Conservation (phyloP, 2,797 vertebrate species). For the Lacerta viridis region DNA sequence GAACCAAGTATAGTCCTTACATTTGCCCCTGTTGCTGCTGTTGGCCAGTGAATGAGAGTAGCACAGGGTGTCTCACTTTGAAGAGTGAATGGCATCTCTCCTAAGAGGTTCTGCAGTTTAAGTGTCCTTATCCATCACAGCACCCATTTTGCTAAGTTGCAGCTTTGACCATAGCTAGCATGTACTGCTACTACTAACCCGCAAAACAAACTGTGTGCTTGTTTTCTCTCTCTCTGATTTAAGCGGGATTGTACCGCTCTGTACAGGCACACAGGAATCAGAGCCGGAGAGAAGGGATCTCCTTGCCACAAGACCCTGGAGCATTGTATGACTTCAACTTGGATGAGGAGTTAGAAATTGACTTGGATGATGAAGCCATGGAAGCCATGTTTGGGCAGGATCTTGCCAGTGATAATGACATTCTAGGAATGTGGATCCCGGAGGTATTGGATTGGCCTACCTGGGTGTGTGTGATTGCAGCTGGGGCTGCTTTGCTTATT, state of each 20-base stretch:
- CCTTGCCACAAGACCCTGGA: slow-evolving; percentile 90
- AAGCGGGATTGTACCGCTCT: slow-evolving; percentile 96
- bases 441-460: slow-evolving; percentile 99
- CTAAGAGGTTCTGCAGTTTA: background rate
- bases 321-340: slow-evolving; percentile 96
- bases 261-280: slow-evolving; percentile 97
- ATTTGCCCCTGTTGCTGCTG: no score
- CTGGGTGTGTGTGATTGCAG: slow-evolving; percentile 99
- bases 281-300: slow-evolving; percentile 90
- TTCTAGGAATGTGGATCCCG: slow-evolving; percentile 99
- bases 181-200: background rate
- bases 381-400: slow-evolving; percentile 99
- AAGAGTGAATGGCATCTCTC: background rate
- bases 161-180: slow-evolving; percentile 2
- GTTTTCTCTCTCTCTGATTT: slow-evolving; percentile 60
- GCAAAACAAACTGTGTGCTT: slow-evolving; percentile 69
- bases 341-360: slow-evolving; percentile 97
- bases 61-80: background rate
- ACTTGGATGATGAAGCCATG: slow-evolving; percentile 98
- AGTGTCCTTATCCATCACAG: background rate
- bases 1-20: no score
- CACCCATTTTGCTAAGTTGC: background rate
- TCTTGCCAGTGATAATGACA: slow-evolving; percentile 95
- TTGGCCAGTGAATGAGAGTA: background rate
- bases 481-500: slow-evolving; percentile 85